These are phyloP conservation scores for Venustaconcha ellipsiformis DNA, from an alignment of 1,140 invertebrate species.

Conservation along the genomic window DNA sequence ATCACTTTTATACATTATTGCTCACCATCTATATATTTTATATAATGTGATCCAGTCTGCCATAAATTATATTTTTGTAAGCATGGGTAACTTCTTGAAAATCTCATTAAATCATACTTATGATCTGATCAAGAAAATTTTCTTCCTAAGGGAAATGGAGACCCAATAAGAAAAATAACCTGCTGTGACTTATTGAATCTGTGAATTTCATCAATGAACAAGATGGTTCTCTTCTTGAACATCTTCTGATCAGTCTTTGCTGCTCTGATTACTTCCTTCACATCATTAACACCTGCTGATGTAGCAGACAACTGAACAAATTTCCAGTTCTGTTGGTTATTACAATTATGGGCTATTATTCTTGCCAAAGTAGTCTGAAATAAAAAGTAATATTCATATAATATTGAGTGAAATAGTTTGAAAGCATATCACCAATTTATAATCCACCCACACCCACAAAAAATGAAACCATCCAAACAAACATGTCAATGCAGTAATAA, in stretches of 20 bases:
- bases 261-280: conserved; percentile 80
- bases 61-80: too few relatives aligned
- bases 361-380: conserved; percentile 81
- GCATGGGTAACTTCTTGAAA: too few relatives aligned
- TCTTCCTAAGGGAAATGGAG: too few relatives aligned
- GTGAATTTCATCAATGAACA: conserved; percentile 93
- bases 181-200: conserved; percentile 87
- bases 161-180: conserved; percentile 40
- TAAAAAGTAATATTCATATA: background rate
- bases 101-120: too few relatives aligned
- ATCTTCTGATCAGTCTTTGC: conserved; percentile 80
- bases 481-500: too few relatives aligned
- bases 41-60: too few relatives aligned
- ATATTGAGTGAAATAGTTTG: too few relatives aligned
- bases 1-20: too few relatives aligned
- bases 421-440: too few relatives aligned
- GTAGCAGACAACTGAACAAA: conserved; percentile 85
- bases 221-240: conserved; percentile 78
- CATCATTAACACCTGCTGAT: conserved; percentile 80
- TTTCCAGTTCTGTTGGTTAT: conserved; percentile 67
- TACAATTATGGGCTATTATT: conserved; percentile 79
- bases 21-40: too few relatives aligned
- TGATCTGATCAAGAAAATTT: too few relatives aligned
- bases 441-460: rapidly evolving
- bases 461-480: too few relatives aligned